Conservation (phyloP, 2,113 vertebrate genomes). For the Etheostoma spectabile region DNA sequence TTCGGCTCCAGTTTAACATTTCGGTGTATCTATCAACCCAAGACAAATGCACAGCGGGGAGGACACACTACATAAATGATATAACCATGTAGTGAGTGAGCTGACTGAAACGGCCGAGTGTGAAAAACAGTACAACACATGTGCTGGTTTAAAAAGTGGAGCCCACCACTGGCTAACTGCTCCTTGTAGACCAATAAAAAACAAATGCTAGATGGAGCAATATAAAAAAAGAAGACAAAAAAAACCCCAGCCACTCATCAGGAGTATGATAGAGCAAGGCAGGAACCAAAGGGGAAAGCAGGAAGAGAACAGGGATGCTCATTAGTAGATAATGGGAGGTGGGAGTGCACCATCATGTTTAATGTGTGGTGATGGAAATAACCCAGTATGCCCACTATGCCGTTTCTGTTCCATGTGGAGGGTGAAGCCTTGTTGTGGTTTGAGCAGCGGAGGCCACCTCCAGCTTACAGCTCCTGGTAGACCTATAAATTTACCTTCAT, state of each 20-base stretch:
- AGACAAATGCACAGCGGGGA: slow-evolving; percentile 28
- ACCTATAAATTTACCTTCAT: slow-evolving; percentile 86
- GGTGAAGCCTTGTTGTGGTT: slow-evolving; percentile 79
- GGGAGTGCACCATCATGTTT: slow-evolving; percentile 60
- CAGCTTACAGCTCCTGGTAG: slow-evolving; percentile 82
- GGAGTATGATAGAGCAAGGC: slow-evolving; percentile 50
- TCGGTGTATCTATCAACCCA: slow-evolving; percentile 14
- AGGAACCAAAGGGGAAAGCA: slow-evolving; percentile 12
- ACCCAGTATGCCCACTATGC: slow-evolving; percentile 66
- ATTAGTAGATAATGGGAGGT: slow-evolving; percentile 76
- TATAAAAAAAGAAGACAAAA: slow-evolving; percentile 55
- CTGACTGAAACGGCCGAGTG: slow-evolving; percentile 63
- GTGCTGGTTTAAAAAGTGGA: slow-evolving; percentile 75
- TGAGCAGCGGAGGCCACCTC: slow-evolving; percentile 79
- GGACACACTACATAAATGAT: slow-evolving; percentile 59
- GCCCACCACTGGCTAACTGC: slow-evolving; percentile 76
- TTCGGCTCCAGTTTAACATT: background rate
- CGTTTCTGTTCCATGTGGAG: slow-evolving; percentile 67
- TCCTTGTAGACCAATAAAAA: slow-evolving; percentile 84
- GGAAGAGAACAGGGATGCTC: slow-evolving; percentile 64
- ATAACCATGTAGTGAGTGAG: slow-evolving; percentile 59
- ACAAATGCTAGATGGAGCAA: slow-evolving; percentile 77
- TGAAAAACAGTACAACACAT: slow-evolving; percentile 71
- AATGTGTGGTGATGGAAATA: slow-evolving; percentile 64
- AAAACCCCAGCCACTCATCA: slow-evolving; percentile 48